These are phyloP conservation scores for Argynnis bischoffii DNA, from an alignment of 2,888 invertebrate genomes.

Conservation along the genomic window DNA sequence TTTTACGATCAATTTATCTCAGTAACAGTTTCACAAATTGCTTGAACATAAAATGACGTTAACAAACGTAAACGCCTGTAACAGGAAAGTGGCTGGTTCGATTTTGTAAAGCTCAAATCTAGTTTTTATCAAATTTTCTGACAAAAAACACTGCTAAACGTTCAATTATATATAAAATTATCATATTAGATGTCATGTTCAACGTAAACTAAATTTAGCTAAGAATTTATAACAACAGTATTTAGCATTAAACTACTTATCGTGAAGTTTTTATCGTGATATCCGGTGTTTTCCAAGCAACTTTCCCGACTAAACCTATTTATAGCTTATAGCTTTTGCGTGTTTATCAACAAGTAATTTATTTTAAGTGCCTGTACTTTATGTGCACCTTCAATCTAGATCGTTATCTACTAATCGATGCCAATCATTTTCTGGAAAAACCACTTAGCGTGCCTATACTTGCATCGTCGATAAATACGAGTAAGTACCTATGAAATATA, in stretches of 20 bases:
- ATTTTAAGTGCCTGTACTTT: conserved; percentile 13
- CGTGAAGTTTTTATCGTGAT: conserved; percentile 1
- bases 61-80: too few relatives aligned
- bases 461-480: neutral
- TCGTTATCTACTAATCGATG: conserved; percentile 18
- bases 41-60: too few relatives aligned
- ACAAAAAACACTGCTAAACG: too few relatives aligned
- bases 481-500: too few relatives aligned
- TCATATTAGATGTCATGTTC: too few relatives aligned
- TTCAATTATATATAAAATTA: too few relatives aligned
- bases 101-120: too few relatives aligned
- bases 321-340: conserved; percentile 15
- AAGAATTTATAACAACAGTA: neutral
- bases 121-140: too few relatives aligned
- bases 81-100: too few relatives aligned
- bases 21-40: too few relatives aligned
- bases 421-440: conserved; percentile 22
- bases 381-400: conserved; percentile 16
- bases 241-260: neutral
- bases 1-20: too few relatives aligned
- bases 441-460: neutral
- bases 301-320: neutral
- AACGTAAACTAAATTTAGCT: neutral
- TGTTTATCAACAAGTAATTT: conserved; percentile 21
- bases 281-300: conserved; percentile 2